phyloP scores from a whole-genome alignment of 2,113 vertebrate genomes.

The Oostethus manadensis region DNA sequence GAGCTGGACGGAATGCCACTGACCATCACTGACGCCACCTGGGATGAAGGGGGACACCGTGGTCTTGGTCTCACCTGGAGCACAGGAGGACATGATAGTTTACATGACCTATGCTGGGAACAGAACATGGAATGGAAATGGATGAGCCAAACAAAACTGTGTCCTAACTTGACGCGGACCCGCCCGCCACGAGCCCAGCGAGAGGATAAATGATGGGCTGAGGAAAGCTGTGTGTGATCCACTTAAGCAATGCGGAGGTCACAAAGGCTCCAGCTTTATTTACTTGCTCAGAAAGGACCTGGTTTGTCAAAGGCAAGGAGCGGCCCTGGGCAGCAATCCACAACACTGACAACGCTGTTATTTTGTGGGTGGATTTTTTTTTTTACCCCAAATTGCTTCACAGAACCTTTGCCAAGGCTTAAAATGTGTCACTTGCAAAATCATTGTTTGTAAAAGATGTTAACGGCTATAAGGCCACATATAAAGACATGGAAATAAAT shows the following conservation, averaged over 20 bases:
- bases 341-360: slow-evolving; percentile 15
- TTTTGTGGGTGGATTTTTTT: slow-evolving; percentile 5
- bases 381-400: not conserved
- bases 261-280: slow-evolving; percentile 48
- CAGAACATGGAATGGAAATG: not conserved
- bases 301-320: slow-evolving; percentile 69
- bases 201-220: slow-evolving; percentile 34
- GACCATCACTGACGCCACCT: slow-evolving; percentile 90
- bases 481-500: too few species aligned
- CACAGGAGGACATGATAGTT: not conserved
- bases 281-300: slow-evolving; percentile 49
- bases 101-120: not conserved
- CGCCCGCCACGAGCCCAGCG: slow-evolving; percentile 1
- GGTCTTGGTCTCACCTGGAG: slow-evolving; percentile 85
- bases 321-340: slow-evolving; percentile 31
- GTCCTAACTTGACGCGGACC: slow-evolving; percentile 9
- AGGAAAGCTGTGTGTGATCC: slow-evolving; percentile 31
- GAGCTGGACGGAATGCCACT: slow-evolving; percentile 91
- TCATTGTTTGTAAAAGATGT: not conserved
- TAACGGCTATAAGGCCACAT: not conserved
- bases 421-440: slow-evolving; percentile 2
- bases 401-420: not conserved
- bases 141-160: not conserved
- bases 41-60: slow-evolving; percentile 80
- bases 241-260: slow-evolving; percentile 28